Base-by-base conservation (phyloP, 2,113 vertebrate genomes). In the Cricetomys ansorgei region DNA sequence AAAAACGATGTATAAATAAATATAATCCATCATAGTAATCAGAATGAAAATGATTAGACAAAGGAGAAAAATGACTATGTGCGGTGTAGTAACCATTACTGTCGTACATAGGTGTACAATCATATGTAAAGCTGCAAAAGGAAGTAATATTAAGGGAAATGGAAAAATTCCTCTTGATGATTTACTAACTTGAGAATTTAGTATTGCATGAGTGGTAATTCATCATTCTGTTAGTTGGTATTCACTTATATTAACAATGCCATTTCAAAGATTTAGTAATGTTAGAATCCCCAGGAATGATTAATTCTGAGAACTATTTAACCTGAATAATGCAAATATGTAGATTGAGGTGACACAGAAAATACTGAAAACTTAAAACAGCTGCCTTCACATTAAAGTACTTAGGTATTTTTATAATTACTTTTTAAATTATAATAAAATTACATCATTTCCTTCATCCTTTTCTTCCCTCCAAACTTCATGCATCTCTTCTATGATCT, bases 151-250 rank as follows among this genome's bases (percentile, higher is more conserved):
- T 88, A 34, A 77, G 8, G 2, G 31, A 6, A 81, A 70, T 4
- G 10, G 3, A 57, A 43, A 45, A 75, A 34, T 27, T 31, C 19
- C 40, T 84, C 9, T 11, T 25, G 31, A 7, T 57, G 21, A 45
- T 3, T 16, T 87, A 53, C 0, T 70, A 29, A 48, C 21, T 25
- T 87, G 23, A 50, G 34, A 81, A 69, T 23, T 8, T 83, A 67
- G 10, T n/a, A 16, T 15, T 48, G 0, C 11, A 6, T 43, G 4
- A 1, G 19, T 40, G 4, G 1, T 0, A 25, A 37, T 29, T 79
- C 25, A 11, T n/a, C 16, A 3, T 25, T 59, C 13, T 79, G 11
- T 12, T 21, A 10, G 40, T 0, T 23, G 27, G 34, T 50, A 1
- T 0, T 89, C 12, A 69, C 0, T 72, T 65, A 40, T 3, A n/a